Evolutionary conservation across 2,888 invertebrate genomes (phyloP).

Genomic region (Tenthredo distinguenda): DNA sequence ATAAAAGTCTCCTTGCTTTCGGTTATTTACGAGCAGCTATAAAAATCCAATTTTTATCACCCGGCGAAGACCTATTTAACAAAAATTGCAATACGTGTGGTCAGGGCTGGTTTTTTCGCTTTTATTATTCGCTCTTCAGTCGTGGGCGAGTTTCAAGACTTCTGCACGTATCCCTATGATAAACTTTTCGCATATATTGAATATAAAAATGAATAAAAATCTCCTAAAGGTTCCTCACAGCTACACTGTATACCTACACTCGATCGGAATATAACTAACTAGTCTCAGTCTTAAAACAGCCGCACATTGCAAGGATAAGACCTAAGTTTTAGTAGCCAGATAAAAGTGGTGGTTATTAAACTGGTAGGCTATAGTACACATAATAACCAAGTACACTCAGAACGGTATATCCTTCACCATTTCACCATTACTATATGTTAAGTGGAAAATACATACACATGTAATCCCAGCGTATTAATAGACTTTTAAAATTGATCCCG

Average conservation of each 20-base stretch:
- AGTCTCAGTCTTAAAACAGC: background rate
- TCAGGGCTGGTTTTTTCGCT: too few species aligned
- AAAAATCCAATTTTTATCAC: background rate
- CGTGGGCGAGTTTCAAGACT: too few species aligned
- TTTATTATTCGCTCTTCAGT: background rate
- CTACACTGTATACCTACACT: background rate
- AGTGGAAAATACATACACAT: background rate
- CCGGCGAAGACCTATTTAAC: background rate
- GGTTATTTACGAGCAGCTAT: background rate
- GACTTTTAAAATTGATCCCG: conserved; percentile 26
- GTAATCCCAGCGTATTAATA: conserved; percentile 1
- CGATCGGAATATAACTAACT: background rate
- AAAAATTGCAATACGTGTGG: background rate
- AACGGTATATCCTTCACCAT: background rate
- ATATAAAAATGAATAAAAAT: background rate
- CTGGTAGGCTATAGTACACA: background rate
- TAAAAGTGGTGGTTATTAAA: background rate
- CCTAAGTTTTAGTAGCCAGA: background rate
- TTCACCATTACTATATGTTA: background rate
- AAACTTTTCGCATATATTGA: background rate
- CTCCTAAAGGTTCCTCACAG: background rate
- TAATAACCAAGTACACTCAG: background rate
- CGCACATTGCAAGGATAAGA: background rate
- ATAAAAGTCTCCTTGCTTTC: background rate
- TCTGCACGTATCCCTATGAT: too few species aligned